Evolutionary conservation across 2,888 invertebrate genomes (phyloP), one percentile per base, ranked within the genome.

Genomic region (Marronus borbonicus): DNA sequence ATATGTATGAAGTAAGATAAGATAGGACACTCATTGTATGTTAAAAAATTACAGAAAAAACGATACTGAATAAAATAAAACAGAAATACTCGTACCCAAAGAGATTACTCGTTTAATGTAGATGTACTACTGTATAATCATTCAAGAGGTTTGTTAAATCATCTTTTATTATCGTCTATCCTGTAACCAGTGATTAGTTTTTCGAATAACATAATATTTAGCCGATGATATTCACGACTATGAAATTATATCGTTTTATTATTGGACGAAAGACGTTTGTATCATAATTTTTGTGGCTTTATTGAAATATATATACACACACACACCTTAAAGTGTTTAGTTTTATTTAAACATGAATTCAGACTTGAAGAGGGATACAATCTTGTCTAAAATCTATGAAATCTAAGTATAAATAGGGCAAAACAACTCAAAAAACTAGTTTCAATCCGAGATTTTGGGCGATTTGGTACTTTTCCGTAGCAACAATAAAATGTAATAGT

Each of bases 31-130:
- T 55, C 39, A 7, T 31, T 20, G 36, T 52, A 3, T 3, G 8
- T 64, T 52, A 39, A 14, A 66, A 50, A 44, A 44, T 44, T 44
- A 44, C 44, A 65, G 66, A 76, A 50, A 28, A 28, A 49, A 72
- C 20, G 7, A 69, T 24, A 50, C 52, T 12, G 31, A 55, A 20
- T 55, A 50, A 50, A 68, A 50, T 49, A 68, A 68, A 68, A 68
- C 49, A 17, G 50, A 72, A 72, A 72, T 72, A 72, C 72, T 72
- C 72, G 60, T 58, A 72, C 50, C 72, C 72, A 58, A 72, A 72
- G 72, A 58, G 72, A 72, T 72, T 72, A 72, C 72, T 58, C 72
- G 39, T 72, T 72, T 72, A 58, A 58, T 60, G 58, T 72, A 72
- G 58, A 72, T 72, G 72, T 72, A 60, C 39, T 36, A 58, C 50